A percentile compares a stretch with the other conserved stretches of the same genome.
phyloP scores from a whole-genome alignment of 1,140 invertebrate species.

The Neelides sp. region DNA sequence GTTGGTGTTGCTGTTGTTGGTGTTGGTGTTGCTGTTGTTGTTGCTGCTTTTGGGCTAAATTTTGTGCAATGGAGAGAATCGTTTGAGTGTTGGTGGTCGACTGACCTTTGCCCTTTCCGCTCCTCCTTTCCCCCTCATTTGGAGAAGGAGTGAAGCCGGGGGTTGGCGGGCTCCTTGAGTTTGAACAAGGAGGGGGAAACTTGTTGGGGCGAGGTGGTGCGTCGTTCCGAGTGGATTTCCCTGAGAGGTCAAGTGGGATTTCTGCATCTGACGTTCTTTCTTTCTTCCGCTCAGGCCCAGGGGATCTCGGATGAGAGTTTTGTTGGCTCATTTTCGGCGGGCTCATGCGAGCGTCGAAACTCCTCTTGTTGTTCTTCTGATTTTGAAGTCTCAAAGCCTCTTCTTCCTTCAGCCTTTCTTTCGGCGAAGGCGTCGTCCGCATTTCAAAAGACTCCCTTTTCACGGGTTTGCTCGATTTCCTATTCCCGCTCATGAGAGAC shows the following conservation, averaged over 20 bases:
- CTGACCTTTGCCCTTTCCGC: background rate
- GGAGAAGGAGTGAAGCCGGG: conserved; percentile 12
- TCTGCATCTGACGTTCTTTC: conserved; percentile 12
- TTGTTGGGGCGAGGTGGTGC: conserved; percentile 3
- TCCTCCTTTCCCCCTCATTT: conserved; percentile 3
- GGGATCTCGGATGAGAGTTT: background rate
- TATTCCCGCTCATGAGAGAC: conserved; percentile 3
- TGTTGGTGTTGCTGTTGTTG: conserved; percentile 20
- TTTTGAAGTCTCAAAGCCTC: background rate
- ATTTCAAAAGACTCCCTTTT: background rate
- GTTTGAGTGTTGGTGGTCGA: conserved; percentile 20
- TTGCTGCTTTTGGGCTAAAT: conserved; percentile 30
- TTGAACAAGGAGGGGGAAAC: conserved; percentile 3
- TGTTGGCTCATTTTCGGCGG: background rate
- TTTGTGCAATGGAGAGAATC: conserved; percentile 34
- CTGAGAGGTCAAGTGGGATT: conserved; percentile 28
- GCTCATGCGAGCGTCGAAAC: too few species aligned
- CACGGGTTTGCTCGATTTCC: background rate
- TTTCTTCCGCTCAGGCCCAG: background rate
- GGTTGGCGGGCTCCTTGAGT: conserved; percentile 9
- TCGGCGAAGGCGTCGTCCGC: background rate
- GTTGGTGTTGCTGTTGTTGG: conserved; percentile 14
- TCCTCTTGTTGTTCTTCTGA: background rate
- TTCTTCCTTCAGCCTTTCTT: background rate
- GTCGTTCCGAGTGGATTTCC: conserved; percentile 25